These are phyloP conservation scores for Urosaurus nigricauda DNA, from an alignment of 2,797 vertebrate genomes.

Conservation along the genomic window DNA sequence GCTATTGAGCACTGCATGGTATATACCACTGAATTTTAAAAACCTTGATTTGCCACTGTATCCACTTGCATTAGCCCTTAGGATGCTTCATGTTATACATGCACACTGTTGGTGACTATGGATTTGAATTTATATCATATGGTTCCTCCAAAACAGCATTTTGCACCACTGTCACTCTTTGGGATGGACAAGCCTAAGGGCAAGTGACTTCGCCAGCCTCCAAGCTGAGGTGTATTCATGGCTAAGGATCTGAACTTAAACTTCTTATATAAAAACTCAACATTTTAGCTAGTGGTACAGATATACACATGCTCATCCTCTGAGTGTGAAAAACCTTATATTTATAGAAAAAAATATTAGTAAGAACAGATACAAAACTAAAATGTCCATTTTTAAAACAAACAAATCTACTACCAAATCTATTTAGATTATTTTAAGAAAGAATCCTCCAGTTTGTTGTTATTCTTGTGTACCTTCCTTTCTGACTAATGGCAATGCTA, in stretches of 20 bases:
- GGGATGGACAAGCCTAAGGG: neutral
- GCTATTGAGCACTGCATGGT: constrained; percentile 47
- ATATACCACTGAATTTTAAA: neutral
- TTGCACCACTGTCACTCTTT: neutral
- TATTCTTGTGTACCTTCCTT: no score
- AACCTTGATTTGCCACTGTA: neutral
- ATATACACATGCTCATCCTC: neutral
- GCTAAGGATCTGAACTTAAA: neutral
- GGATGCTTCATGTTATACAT: neutral
- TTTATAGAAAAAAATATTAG: no score
- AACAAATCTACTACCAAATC: neutral
- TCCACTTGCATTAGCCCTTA: neutral
- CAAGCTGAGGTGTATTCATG: neutral
- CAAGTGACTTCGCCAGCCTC: neutral
- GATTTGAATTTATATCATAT: no score
- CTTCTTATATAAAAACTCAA: neutral
- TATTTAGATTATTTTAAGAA: neutral
- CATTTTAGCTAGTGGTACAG: neutral
- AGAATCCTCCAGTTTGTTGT: neutral
- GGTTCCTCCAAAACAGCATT: neutral
- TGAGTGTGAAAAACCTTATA: no score
- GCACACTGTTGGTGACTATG: neutral
- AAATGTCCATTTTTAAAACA: neutral
- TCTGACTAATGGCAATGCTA: no score
- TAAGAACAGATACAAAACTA: no score